Evolutionary conservation across 92 coral and sea anemone genomes (phyloP).

Genomic region (Palythoa grandis): DNA sequence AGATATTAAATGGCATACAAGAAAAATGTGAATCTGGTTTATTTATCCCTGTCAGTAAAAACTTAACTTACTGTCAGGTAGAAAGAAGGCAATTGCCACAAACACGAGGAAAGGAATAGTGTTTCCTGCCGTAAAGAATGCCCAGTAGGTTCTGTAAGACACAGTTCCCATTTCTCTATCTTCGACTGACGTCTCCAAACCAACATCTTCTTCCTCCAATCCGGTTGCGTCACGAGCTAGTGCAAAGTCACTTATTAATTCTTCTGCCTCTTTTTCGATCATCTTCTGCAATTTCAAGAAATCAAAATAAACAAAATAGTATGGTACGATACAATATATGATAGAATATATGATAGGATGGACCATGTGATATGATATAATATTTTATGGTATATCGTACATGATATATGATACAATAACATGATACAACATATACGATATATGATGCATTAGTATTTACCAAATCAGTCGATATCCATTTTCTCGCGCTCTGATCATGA

Average conservation of each 20-base stretch:
- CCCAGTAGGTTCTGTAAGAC: slow-evolving; percentile 23
- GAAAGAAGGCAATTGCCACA: neutral
- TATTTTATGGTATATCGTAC: too few relatives aligned
- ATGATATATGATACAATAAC: too few relatives aligned
- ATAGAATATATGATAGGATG: too few relatives aligned
- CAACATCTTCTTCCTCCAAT: slow-evolving; percentile 9
- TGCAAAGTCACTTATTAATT: slow-evolving; percentile 10
- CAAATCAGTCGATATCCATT: too few relatives aligned
- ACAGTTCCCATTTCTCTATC: slow-evolving; percentile 30
- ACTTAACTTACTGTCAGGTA: slow-evolving; percentile 33
- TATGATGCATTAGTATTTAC: too few relatives aligned
- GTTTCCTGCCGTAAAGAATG: slow-evolving; percentile 13
- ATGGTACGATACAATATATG: too few relatives aligned
- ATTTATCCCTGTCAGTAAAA: neutral
- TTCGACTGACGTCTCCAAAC: slow-evolving; percentile 3
- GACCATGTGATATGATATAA: too few relatives aligned
- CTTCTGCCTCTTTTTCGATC: slow-evolving; percentile 21
- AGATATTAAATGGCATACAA: too few relatives aligned
- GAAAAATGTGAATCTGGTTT: neutral
- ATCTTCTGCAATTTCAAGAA: slow-evolving; percentile 3
- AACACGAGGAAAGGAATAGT: slow-evolving; percentile 1
- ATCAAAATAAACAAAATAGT: too few relatives aligned
- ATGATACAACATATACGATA: too few relatives aligned
- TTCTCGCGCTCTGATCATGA: too few relatives aligned
- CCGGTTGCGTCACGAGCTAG: slow-evolving; percentile 22